Conservation (phyloP, 2,797 vertebrate genomes). For the Hippocampus kuda region DNA sequence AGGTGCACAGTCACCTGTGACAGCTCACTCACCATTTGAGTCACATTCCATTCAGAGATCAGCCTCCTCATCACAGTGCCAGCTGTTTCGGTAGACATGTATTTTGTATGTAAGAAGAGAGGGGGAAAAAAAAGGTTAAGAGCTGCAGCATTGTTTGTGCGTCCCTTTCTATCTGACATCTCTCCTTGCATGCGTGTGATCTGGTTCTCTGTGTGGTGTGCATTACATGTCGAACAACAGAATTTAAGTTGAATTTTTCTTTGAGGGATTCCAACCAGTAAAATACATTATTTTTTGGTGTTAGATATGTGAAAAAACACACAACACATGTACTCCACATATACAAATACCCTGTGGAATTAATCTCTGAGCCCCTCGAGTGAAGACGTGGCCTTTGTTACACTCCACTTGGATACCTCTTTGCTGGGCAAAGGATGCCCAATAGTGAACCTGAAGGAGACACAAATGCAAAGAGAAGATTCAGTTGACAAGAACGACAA, state of each 20-base stretch:
- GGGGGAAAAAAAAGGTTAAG: too few species aligned
- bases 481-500: neutral
- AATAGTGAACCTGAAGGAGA: constrained; percentile 83
- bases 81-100: constrained; percentile 58
- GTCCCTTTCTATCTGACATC: too few species aligned
- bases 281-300: too few species aligned
- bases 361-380: constrained; percentile 86
- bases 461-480: neutral
- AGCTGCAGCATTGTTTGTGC: too few species aligned
- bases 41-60: constrained; percentile 97
- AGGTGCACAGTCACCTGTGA: constrained; percentile 89
- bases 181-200: too few species aligned
- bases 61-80: constrained; percentile 96
- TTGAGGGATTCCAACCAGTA: too few species aligned
- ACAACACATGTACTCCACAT: neutral
- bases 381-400: constrained; percentile 89
- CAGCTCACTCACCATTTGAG: constrained; percentile 95
- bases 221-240: too few species aligned
- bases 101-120: neutral
- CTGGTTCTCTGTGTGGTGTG: too few species aligned
- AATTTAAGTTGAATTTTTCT: too few species aligned
- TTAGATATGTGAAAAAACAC: neutral
- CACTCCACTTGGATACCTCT: constrained; percentile 92
- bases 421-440: constrained; percentile 98
- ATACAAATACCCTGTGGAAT: constrained; percentile 81